Evolutionary conservation across 2,888 invertebrate species (phyloP).

Genomic region (Clistopyga incitator): DNA sequence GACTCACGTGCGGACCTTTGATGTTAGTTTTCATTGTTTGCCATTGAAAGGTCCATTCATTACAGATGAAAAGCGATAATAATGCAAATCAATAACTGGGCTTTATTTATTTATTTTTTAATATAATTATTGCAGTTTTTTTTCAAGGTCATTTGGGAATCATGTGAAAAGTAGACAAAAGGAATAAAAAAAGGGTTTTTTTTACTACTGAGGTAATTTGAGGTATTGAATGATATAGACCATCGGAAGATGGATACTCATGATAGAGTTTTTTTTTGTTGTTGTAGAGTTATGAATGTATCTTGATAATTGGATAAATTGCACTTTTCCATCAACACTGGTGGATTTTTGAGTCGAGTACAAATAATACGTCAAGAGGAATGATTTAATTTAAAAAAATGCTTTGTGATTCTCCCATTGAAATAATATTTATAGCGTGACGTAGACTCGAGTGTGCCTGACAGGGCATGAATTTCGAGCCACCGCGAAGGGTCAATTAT

Average conservation of each 20-base stretch:
- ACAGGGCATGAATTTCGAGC: slow-evolving; percentile 2
- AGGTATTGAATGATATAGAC: too few species aligned
- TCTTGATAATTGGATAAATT: too few species aligned
- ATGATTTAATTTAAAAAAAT: not conserved
- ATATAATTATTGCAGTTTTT: not conserved
- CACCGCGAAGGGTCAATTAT: slow-evolving; percentile 3
- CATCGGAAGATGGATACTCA: too few species aligned
- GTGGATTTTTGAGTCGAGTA: too few species aligned
- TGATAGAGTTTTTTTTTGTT: too few species aligned
- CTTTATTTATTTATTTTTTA: not conserved
- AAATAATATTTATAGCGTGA: not conserved
- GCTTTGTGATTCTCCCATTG: not conserved
- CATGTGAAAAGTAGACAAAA: too few species aligned
- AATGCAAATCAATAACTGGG: not conserved
- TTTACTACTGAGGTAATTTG: too few species aligned
- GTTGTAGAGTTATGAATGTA: too few species aligned
- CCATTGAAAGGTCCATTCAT: not conserved
- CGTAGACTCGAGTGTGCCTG: not conserved
- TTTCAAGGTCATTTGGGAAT: too few species aligned
- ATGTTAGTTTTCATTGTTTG: not conserved
- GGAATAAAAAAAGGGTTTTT: too few species aligned
- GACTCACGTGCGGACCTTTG: not conserved
- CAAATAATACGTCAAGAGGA: not conserved
- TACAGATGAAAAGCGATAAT: not conserved
- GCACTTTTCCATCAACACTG: too few species aligned